Base-by-base conservation (phyloP, 2,797 vertebrate species). In the Galago senegalensis region DNA sequence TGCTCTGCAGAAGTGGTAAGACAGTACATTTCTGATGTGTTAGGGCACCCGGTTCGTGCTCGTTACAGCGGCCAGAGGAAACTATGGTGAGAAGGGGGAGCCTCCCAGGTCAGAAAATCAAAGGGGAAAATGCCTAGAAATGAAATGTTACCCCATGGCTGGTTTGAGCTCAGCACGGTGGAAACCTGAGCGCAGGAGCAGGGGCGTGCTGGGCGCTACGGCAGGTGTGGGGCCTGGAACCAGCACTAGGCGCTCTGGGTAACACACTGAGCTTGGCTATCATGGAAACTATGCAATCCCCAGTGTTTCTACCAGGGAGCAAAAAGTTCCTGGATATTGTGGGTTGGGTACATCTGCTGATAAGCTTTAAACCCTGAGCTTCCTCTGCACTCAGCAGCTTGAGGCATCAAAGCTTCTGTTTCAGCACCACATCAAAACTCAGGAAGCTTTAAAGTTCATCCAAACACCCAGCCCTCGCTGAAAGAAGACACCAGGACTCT, bases 381-480 rank as follows among this genome's bases (percentile, higher is more conserved):
- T 97, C 97, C 97, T 98, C 93, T 31, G 9, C 92, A 97, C 97
- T 97, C 95, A 96, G 93, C 96, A 97, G 97, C 97, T 69, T 76
- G 90, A 93, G 91, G 85, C 97, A 72, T 97, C 97, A 98, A 97
- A 97, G 93, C 88, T 96, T 96, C 96, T 97, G 95, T 96, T 98
- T 98, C 73, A 96, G 85, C 58, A 87, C 95, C 95, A 94, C 93
- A 97, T 97, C 96, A 98, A 98, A 96, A 98, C 53, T 94, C 92
- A 87, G 89, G 96, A 97, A 98, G 90, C 65, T 91, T 89, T 85
- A 91, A 94, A n/a, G 18, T 95, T 89, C 76, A 96, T 87, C 89
- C 96, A 97, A 97, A 97, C 46, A 96, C 23, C 93, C 96, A 83
- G 92, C 83, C 81, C 77, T 76, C 27, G 79, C 89, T 61, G 91